Evolutionary conservation across 2,888 invertebrate species (phyloP), one percentile per base, ranked within the genome.

Genomic region (Orthonevra nobilis): DNA sequence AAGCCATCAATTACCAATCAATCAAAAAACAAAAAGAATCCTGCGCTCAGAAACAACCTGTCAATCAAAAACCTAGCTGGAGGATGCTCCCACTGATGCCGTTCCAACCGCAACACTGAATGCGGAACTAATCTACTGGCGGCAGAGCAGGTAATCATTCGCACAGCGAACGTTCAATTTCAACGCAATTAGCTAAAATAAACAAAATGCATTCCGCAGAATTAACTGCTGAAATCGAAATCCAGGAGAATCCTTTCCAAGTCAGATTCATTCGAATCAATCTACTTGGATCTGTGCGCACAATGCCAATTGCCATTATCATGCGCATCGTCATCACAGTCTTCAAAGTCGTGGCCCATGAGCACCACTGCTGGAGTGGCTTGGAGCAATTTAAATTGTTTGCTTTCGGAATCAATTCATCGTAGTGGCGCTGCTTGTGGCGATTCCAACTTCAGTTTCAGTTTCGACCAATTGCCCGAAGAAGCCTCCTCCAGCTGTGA

Each of bases 351-450:
- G 14, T 38, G 15, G 12, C 17, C 20, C 15, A 9, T 14, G 44
- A 14, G 3, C 19, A 20, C 48, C n/a, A 26, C 23, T 32, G 15
- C 17, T 15, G 32, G 42, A 68, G 52, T 46, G 30, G 56, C 50
- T 64, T 28, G 52, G n/a, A 70, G 44, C 70, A 77, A 77, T 72
- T 77, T 77, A 70, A 77, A 77, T 72, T 72, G 64, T 36, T 77
- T 60, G 46, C 64, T 60, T 34, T 54, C 17, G 44, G 38, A 61
- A 38, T 61, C 20, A 15, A 42, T 38, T 50, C 50, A 17, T 42
- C 17, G n/a, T 40, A 46, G 63, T 54, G 70, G 70, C 38, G 30
- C 69, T 34, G 48, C 69, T 60, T 44, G 50, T 30, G 54, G 50
- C 32, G 23, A 40, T 26, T 48, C 20, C 10, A 54, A 38, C 20